phyloP scores from a whole-genome alignment of 2,113 vertebrate genomes.

The Anoplopoma fimbria region DNA sequence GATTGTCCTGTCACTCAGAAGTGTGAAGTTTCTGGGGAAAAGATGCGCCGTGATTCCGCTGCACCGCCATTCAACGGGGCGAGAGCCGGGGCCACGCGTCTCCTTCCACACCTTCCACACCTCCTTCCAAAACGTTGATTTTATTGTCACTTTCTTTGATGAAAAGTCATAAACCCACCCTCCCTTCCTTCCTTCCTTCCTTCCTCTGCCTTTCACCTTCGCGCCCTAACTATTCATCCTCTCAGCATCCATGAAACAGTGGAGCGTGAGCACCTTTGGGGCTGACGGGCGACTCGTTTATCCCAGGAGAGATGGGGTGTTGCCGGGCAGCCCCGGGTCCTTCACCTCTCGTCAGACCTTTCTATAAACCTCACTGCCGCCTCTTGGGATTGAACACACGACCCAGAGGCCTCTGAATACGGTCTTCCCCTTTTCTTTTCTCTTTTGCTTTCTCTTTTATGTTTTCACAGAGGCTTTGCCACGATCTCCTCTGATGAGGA shows the following conservation, averaged over 20 bases:
- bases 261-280: constrained; percentile 33
- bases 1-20: constrained; percentile 55
- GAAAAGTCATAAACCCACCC: constrained; percentile 31
- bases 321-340: constrained; percentile 25
- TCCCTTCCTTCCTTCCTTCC: not conserved
- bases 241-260: constrained; percentile 22
- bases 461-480: constrained; percentile 73
- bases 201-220: constrained; percentile 6
- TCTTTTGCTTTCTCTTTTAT: not conserved
- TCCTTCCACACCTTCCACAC: not conserved
- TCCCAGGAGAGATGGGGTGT: constrained; percentile 42
- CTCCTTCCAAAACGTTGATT: constrained; percentile 26
- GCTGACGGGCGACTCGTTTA: constrained; percentile 44
- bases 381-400: constrained; percentile 9
- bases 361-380: constrained; percentile 24
- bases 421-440: constrained; percentile 1
- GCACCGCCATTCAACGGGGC: not conserved
- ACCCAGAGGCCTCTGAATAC: not conserved
- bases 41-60: not conserved
- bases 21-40: not conserved
- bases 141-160: constrained; percentile 53
- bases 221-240: constrained; percentile 28
- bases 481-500: not conserved
- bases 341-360: constrained; percentile 27
- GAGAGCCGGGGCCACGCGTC: not conserved